Percentiles rank a stretch among this genome's conserved stretches.
These are phyloP conservation scores for Sussaba pulchella DNA, from an alignment of 2,888 invertebrate species.

Conservation along the genomic window DNA sequence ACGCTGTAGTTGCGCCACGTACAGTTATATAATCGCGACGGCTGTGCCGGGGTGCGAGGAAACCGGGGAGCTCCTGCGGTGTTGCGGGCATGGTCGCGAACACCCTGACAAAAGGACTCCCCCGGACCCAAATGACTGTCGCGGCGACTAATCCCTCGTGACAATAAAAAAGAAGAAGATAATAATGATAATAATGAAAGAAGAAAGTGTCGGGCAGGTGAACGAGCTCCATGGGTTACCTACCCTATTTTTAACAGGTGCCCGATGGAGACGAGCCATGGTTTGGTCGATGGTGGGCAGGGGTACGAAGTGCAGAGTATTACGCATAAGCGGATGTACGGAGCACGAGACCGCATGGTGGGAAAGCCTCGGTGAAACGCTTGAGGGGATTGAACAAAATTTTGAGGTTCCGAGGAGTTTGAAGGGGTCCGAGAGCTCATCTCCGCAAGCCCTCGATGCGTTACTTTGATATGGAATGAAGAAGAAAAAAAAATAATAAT, in stretches of 20 bases:
- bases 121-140: slow-evolving; percentile 73
- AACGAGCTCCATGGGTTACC: slow-evolving; percentile 69
- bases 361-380: slow-evolving; percentile 49
- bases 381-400: slow-evolving; percentile 59
- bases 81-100: slow-evolving; percentile 54
- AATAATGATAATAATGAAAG: slow-evolving; percentile 48
- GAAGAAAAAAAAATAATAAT: slow-evolving; percentile 55
- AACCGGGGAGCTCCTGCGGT: slow-evolving; percentile 60
- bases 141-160: slow-evolving; percentile 76
- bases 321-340: slow-evolving; percentile 30
- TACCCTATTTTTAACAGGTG: slow-evolving; percentile 64
- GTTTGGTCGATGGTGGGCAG: slow-evolving; percentile 16
- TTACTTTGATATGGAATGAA: slow-evolving; percentile 28
- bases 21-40: no score
- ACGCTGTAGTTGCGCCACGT: slow-evolving; percentile 50
- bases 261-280: slow-evolving; percentile 55
- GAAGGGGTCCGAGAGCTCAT: background rate
- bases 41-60: no score
- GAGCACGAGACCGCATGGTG: slow-evolving; percentile 46
- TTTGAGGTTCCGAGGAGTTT: slow-evolving; percentile 53
- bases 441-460: slow-evolving; percentile 27
- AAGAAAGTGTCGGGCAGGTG: slow-evolving; percentile 80
- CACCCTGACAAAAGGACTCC: slow-evolving; percentile 73
- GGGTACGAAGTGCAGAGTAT: slow-evolving; percentile 13
- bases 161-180: slow-evolving; percentile 72